Evolutionary conservation across 2,113 vertebrate genomes (phyloP), one percentile per base, ranked within the genome.

Genomic region (Pluvialis apricaria): DNA sequence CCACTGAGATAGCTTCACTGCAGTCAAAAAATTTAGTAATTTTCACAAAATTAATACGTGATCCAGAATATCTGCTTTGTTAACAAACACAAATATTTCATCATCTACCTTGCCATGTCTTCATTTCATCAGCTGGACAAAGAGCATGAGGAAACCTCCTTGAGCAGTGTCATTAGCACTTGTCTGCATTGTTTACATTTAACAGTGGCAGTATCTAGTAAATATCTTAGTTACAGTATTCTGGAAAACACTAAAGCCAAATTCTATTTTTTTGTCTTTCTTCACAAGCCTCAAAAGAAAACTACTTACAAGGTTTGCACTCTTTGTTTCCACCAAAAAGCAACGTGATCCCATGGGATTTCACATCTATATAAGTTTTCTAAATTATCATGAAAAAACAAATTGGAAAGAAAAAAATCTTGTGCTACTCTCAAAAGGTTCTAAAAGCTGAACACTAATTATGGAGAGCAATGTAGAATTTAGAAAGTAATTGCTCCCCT

Each of bases 201-300:
- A 90, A 36, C 51, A 88, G 25, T 54, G 60, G 5, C 49, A 65
- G 34, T 34, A 14, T 61, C 40, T 40, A 92, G 49, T 32, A 45
- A 82, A 54, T 96, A 66, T 42, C 54, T 95, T 54, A 97, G 77
- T 79, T 95, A 79, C 60, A 86, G 15, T 65, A 49, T 88, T 97
- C 92, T 95, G 79, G 75, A 96, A 96, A 97, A 87, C 73, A 96
- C 90, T 96, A 93, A 97, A 96, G 61, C 75, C 77, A 97, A 94
- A 78, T 73, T 97, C 19, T 15, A 82, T 58, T 81, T 91, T 62
- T 90, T 89, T 52, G 62, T 88, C 80, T 98, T 97, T 96, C 92
- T 90, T 97, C 90, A 95, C 77, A 96, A 97, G 55, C 64, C 79
- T 97, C 91, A 96, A n/a, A 97, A 97, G 96, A 96, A 90, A 87